phyloP scores from a whole-genome alignment of 2,113 vertebrate genomes.

The Motacilla alba region DNA sequence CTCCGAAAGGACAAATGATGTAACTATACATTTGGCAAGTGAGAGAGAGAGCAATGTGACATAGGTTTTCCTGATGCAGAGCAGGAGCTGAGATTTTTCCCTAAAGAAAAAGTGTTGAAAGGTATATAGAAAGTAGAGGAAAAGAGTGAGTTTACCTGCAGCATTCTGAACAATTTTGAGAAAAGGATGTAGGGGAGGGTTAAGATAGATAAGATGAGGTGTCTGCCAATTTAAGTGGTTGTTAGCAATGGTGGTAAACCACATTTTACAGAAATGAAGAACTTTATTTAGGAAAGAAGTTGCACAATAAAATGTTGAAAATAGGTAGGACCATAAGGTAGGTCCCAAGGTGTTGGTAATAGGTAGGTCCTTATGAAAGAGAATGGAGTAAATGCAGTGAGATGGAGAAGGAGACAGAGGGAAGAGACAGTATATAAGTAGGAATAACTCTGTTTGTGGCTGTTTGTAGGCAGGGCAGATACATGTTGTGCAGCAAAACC shows the following conservation, averaged over 20 bases:
- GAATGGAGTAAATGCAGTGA: background rate
- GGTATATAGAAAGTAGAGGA: background rate
- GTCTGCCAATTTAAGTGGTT: background rate
- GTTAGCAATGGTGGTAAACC: background rate
- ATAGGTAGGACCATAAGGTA: background rate
- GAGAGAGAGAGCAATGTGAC: background rate
- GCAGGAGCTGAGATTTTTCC: background rate
- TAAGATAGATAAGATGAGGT: background rate
- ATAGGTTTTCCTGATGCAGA: background rate
- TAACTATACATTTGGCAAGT: background rate
- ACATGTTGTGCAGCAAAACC: background rate
- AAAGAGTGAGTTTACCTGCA: background rate
- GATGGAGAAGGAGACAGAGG: background rate
- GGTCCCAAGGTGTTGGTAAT: too few relatives aligned
- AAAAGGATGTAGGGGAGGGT: background rate
- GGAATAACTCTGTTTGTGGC: background rate
- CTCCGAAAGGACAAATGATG: background rate
- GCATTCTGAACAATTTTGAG: background rate
- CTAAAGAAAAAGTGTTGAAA: background rate
- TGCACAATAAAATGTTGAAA: background rate
- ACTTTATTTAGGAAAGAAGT: background rate
- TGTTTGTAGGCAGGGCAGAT: background rate
- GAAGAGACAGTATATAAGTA: background rate
- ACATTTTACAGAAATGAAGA: background rate
- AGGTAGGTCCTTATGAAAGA: background rate